A percentile compares a stretch with the other conserved stretches of the same genome.
Conservation (phyloP, 1,140 invertebrate species). For the Eurytemora carolleeae region DNA sequence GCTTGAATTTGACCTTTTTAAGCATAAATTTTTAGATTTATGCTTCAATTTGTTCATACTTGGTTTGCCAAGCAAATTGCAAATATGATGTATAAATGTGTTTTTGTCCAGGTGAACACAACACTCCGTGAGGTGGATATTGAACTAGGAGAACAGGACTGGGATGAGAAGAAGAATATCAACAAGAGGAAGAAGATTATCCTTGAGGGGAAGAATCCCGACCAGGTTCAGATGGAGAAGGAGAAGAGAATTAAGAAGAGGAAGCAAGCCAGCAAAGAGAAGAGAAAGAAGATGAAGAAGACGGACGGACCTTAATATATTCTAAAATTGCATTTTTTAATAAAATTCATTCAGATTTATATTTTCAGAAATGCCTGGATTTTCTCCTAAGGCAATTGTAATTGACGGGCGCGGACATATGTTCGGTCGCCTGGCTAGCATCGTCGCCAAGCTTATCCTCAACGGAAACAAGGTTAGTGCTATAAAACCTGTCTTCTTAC, state of each 20-base stretch:
- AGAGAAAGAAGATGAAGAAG: background rate
- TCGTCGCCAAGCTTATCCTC: constrained; percentile 79
- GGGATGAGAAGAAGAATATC: constrained; percentile 64
- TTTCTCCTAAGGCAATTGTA: constrained; percentile 45
- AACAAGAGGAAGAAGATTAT: constrained; percentile 73
- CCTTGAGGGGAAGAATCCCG: constrained; percentile 56
- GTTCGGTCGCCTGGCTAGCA: constrained; percentile 75
- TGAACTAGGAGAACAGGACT: constrained; percentile 68
- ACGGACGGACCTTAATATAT: background rate
- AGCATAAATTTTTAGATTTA: no score
- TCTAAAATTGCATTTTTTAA: background rate
- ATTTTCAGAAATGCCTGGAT: background rate
- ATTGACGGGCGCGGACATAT: constrained; percentile 96
- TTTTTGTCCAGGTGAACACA: constrained; percentile 74
- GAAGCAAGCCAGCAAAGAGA: constrained; percentile 18
- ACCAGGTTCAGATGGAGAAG: constrained; percentile 41
- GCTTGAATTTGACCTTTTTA: no score
- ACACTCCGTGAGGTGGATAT: constrained; percentile 77
- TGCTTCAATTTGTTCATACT: no score
- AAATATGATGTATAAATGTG: no score
- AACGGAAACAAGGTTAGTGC: no score
- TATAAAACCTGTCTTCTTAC: no score
- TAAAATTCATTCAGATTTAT: background rate
- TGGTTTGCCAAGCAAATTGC: no score
- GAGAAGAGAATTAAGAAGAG: constrained; percentile 27